Base-by-base conservation (phyloP, 2,797 vertebrate species). In the Varecia variegata region DNA sequence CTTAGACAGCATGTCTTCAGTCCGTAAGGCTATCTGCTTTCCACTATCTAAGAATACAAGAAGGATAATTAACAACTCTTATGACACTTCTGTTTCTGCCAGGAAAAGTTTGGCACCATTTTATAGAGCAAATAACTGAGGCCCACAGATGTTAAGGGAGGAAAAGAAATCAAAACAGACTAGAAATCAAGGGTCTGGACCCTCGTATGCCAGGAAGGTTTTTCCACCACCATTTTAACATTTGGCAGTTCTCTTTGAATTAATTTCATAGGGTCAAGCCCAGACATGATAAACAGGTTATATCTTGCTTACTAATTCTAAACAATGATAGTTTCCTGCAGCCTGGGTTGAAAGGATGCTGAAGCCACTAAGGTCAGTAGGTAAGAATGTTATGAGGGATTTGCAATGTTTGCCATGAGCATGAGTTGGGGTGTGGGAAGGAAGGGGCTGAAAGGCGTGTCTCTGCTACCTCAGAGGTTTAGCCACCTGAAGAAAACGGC, bases 101-200 rank as follows among this genome's bases (percentile, higher is more conserved):
- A 71, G 58, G 9, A 77, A 90, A 90, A 88, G 52, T 38, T 62
- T 60, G 54, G 47, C 82, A 70, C 40, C 38, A 74, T 74, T 94
- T 88, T 54, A 62, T 17, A 73, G 43, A 71, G 70, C 38, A 93
- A 95, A 74, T 7, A 79, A 84, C 35, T 45, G 25, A 81, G n/a
- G 50, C 12, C 43, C 56, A 40, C 11, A 18, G 45, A 20, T 62
- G 23, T 68, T 60, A 89, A 52, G 2, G 13, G 67, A 84, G 79
- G n/a, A 30, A 81, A 81, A 76, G 30, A 83, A 82, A 83, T 83
- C 20, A 40, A 94, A 60, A 40, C 18, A 50, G 65, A 77, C 45
- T 58, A 58, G 58, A 70, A 84, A 70, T 54, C 71, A 86, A 87
- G 5, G 25, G 4, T 58, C 17, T 30, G n/a, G 77, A 50, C 9